A percentile compares a stretch with the other conserved stretches of the same genome.
These are phyloP conservation scores for Callipepla squamata DNA, from an alignment of 2,113 vertebrate genomes.

Conservation along the genomic window DNA sequence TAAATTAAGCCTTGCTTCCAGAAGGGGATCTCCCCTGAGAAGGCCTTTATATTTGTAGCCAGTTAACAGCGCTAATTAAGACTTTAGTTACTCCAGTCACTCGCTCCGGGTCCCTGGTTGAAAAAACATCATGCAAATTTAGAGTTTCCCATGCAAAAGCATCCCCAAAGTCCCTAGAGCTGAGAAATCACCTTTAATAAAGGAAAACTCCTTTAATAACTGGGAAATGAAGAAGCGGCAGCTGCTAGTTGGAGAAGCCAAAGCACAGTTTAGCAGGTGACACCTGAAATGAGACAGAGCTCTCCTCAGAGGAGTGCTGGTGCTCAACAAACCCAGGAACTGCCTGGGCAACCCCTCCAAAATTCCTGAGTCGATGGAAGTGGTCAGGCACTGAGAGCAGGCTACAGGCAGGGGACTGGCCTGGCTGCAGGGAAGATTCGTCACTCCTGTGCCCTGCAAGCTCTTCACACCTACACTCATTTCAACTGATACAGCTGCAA, in stretches of 20 bases:
- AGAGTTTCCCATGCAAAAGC: background rate
- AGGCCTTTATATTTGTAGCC: background rate
- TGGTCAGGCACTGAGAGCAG: background rate
- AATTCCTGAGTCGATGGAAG: background rate
- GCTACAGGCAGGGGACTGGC: background rate
- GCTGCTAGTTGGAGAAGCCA: background rate
- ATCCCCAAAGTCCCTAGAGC: background rate
- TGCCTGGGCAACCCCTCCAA: background rate
- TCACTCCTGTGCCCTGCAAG: background rate
- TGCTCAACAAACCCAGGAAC: background rate
- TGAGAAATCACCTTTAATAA: background rate
- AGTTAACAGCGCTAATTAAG: background rate
- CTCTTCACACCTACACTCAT: background rate
- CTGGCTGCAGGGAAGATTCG: background rate
- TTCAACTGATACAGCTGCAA: background rate
- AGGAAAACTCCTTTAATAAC: background rate
- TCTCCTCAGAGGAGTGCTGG: fast-evolving
- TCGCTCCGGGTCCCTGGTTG: background rate
- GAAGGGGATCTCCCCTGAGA: background rate
- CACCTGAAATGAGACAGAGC: fast-evolving
- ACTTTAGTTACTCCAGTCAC: background rate
- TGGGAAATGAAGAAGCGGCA: background rate
- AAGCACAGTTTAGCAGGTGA: background rate
- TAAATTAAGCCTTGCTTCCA: fast-evolving
- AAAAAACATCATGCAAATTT: background rate